Evolutionary conservation across 2,888 invertebrate genomes (phyloP).

Genomic region (Synergus gifuensis): DNA sequence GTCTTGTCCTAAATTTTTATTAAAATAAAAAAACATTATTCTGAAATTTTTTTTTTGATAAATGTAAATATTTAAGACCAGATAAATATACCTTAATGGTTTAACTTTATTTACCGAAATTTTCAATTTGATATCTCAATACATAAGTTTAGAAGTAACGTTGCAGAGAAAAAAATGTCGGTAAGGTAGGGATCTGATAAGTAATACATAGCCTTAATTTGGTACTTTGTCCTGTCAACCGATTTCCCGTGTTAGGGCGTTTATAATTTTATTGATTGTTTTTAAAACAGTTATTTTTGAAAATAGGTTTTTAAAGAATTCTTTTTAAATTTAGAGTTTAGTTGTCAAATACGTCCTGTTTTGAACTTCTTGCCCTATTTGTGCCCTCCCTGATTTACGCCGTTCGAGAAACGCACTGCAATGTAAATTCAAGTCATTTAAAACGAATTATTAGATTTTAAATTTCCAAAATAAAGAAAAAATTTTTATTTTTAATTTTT

Average conservation of each 20-base stretch:
- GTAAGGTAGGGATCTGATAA: too few relatives aligned
- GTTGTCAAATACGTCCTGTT: neutral
- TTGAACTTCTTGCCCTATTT: conserved; percentile 17
- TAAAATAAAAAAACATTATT: too few relatives aligned
- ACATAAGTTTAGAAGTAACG: too few relatives aligned
- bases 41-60: too few relatives aligned
- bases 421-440: neutral
- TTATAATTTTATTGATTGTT: neutral
- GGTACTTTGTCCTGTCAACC: neutral
- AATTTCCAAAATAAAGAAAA: neutral
- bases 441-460: neutral
- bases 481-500: neutral
- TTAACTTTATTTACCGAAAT: too few relatives aligned
- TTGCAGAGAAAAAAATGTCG: too few relatives aligned
- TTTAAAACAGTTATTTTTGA: neutral
- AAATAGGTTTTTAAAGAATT: neutral
- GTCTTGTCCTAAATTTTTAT: too few relatives aligned
- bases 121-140: too few relatives aligned
- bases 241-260: neutral
- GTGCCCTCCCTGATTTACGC: conserved; percentile 10
- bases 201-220: neutral
- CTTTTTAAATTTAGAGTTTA: neutral
- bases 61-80: too few relatives aligned
- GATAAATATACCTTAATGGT: too few relatives aligned
- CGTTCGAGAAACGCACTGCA: conserved; percentile 13